Evolutionary conservation across 2,888 invertebrate species (phyloP).

Genomic region (Eupithecia insigniata): DNA sequence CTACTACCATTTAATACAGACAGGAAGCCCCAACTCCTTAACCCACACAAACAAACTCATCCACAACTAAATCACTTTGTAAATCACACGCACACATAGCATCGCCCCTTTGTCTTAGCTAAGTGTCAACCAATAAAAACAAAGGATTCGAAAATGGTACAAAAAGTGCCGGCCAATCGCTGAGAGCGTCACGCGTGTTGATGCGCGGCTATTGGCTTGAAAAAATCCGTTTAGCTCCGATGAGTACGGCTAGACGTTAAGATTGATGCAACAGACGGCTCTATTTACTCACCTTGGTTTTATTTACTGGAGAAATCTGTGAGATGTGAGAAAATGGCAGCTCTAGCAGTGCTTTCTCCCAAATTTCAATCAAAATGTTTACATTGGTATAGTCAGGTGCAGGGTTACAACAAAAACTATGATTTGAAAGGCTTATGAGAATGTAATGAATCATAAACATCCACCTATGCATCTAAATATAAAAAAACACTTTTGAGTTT

Average conservation of each 20-base stretch:
- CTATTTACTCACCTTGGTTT: conserved; percentile 59
- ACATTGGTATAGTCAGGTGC: not conserved
- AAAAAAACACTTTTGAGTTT: not conserved
- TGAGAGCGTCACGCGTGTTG: conserved; percentile 80
- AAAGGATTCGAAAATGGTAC: conserved; percentile 84
- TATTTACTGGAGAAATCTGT: conserved; percentile 59
- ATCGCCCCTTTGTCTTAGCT: conserved; percentile 84
- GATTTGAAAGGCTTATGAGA: not conserved
- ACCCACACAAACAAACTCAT: conserved; percentile 68
- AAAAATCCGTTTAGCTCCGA: conserved; percentile 82
- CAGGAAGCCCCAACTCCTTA: conserved; percentile 77
- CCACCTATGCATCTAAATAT: not conserved
- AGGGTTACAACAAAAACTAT: not conserved
- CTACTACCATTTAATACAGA: conserved; percentile 52
- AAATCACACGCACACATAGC: conserved; percentile 71
- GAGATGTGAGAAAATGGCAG: conserved; percentile 4
- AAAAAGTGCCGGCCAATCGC: conserved; percentile 82
- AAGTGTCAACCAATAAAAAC: conserved; percentile 85
- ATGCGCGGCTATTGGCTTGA: conserved; percentile 83
- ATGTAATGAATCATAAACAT: not conserved
- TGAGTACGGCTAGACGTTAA: conserved; percentile 78
- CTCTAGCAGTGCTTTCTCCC: not conserved
- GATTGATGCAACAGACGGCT: conserved; percentile 73
- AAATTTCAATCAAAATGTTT: not conserved
- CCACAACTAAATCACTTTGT: conserved; percentile 56